phyloP scores from a whole-genome alignment of 2,113 vertebrate species.

The Kryptolebias marmoratus region DNA sequence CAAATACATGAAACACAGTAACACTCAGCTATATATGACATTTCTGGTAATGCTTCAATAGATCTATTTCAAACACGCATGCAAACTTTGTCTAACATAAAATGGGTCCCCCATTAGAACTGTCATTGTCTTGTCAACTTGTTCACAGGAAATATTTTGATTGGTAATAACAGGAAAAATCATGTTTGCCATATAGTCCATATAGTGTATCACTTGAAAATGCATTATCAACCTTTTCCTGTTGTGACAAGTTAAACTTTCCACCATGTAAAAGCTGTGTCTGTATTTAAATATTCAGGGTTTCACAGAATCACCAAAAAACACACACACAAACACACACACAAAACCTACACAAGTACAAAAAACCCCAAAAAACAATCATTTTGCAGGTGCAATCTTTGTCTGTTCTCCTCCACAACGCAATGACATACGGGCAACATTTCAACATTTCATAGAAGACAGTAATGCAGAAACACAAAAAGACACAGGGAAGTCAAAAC shows the following conservation, averaged over 20 bases:
- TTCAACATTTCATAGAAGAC: not conserved
- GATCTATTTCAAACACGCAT: not conserved
- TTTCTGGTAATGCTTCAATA: not conserved
- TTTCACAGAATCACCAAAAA: not conserved
- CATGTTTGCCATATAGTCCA: not conserved
- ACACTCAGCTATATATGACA: not conserved
- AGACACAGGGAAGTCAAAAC: not conserved
- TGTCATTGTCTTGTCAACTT: not conserved
- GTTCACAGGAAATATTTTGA: not conserved
- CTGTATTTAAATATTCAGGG: not conserved
- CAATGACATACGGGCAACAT: not conserved
- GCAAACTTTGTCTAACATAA: not conserved
- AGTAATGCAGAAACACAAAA: constrained; percentile 13
- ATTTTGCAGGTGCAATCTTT: not conserved
- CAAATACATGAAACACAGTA: constrained; percentile 5
- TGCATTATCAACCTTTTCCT: too few species aligned
- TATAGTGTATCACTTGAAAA: too few species aligned
- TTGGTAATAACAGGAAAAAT: not conserved
- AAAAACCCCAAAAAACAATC: not conserved
- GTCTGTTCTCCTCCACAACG: not conserved
- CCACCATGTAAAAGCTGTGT: too few species aligned
- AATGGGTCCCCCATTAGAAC: too few species aligned
- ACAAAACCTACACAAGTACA: not conserved
- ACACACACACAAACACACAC: too few species aligned
- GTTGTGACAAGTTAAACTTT: too few species aligned